Evolutionary conservation across 2,888 invertebrate genomes (phyloP).

Genomic region (Monoplex corrugatus): DNA sequence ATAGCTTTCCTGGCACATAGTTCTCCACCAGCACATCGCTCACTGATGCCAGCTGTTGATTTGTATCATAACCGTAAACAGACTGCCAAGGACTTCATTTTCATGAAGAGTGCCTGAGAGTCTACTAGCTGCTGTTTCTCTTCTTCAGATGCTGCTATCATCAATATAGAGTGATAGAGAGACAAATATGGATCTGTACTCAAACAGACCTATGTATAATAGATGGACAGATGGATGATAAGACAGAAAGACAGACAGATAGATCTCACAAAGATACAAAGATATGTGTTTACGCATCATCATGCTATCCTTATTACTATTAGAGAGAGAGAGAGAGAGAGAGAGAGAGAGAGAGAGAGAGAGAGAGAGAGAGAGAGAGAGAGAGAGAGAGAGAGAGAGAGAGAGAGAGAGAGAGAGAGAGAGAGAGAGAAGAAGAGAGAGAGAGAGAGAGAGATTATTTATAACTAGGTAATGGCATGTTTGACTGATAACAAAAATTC

Average conservation of each 20-base stretch:
- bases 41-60: slow-evolving; percentile 87
- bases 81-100: too few species aligned
- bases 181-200: too few species aligned
- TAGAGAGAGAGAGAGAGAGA: neutral
- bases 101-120: too few species aligned
- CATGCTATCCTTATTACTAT: too few species aligned
- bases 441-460: neutral
- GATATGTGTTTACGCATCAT: too few species aligned
- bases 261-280: neutral
- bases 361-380: neutral
- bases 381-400: neutral
- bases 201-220: too few species aligned
- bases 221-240: neutral
- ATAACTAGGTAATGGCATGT: neutral
- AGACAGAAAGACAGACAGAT: neutral
- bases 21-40: slow-evolving; percentile 96
- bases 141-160: too few species aligned
- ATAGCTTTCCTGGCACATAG: slow-evolving; percentile 94
- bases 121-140: too few species aligned
- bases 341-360: neutral
- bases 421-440: neutral
- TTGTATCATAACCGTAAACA: too few species aligned
- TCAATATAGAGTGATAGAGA: too few species aligned
- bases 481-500: too few species aligned
- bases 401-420: neutral